Base-by-base conservation (phyloP, 2,113 vertebrate species). In the Syrrhaptes paradoxus region DNA sequence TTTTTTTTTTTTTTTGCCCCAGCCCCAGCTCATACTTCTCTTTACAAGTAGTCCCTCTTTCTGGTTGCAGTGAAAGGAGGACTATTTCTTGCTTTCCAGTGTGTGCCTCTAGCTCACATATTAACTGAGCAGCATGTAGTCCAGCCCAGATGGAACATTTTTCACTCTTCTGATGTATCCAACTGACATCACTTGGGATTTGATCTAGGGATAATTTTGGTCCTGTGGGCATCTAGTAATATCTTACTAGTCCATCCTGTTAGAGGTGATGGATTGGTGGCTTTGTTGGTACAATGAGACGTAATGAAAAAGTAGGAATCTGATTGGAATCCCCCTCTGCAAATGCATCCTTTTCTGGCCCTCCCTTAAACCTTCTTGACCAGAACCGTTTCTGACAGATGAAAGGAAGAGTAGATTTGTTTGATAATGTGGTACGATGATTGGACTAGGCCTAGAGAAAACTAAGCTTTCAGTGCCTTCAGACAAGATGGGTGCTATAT, bases 41-140 rank as follows among this genome's bases (percentile, higher is more conserved):
- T 78, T 75, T 68, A 52, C 38, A 74, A 28, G 13, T 28, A 71
- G 43, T 68, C 25, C 4, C 3, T 66, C 38, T 59, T 78, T 51
- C 22, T 48, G 32, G 13, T 16, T 79, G 29, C 48, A 15, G 32
- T 18, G 77, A 51, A 63, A 78, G 38, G 12, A 65, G 10, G 13
- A 49, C 21, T 72, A 13, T 34, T 67, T 81, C 16, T 43, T 89
- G 4, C 57, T 57, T 78, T 65, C 48, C 19, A 14, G 6, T 26
- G 19, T 41, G 17, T 71, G 24, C 32, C 26, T 76, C 57, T 32
- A 74, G 52, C 26, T 85, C 19, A 0, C 4, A 0, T 0, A 2
- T 57, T 41, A 68, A 24, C 28, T 1, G 2, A 68, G 41, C 36
- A 67, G n/a, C 5, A 22, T 9, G 41, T 7, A 38, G 14, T 13